A percentile compares a stretch with the other conserved stretches of the same genome.
These are phyloP conservation scores for Antigone vipio DNA, from an alignment of 2,113 vertebrate species.

Conservation along the genomic window DNA sequence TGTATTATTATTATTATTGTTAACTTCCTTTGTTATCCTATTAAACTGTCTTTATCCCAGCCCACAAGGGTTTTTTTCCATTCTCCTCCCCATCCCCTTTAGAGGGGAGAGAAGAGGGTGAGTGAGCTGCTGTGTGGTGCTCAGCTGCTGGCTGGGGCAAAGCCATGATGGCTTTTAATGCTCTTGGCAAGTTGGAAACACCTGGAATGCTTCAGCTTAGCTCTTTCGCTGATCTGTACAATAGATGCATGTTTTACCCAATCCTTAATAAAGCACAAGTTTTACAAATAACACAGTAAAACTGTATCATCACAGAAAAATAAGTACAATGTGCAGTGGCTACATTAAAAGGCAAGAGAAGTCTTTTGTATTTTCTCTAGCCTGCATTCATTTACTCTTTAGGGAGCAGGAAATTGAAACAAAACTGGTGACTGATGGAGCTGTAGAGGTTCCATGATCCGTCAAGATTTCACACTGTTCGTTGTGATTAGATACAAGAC, in stretches of 20 bases:
- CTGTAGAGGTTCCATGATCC: not conserved
- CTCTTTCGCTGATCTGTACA: not conserved
- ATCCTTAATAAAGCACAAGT: not conserved
- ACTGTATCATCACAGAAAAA: not conserved
- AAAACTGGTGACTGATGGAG: not conserved
- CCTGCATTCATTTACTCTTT: not conserved
- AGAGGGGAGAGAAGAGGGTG: no score
- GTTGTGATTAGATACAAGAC: not conserved
- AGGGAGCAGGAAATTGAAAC: not conserved
- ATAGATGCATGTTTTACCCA: not conserved
- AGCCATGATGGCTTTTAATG: not conserved
- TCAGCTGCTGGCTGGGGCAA: no score
- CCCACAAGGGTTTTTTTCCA: no score
- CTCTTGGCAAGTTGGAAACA: not conserved
- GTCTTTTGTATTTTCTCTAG: not conserved
- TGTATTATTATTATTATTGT: no score
- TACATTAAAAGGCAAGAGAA: not conserved
- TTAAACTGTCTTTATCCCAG: no score
- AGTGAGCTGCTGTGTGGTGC: no score
- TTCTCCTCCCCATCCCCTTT: no score
- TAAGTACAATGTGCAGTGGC: not conserved
- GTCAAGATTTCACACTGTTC: not conserved
- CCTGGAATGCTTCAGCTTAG: not conserved
- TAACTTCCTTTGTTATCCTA: no score
- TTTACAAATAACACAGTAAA: not conserved